Base-by-base conservation (phyloP, 2,888 invertebrate species). In the Rhagium mordax region DNA sequence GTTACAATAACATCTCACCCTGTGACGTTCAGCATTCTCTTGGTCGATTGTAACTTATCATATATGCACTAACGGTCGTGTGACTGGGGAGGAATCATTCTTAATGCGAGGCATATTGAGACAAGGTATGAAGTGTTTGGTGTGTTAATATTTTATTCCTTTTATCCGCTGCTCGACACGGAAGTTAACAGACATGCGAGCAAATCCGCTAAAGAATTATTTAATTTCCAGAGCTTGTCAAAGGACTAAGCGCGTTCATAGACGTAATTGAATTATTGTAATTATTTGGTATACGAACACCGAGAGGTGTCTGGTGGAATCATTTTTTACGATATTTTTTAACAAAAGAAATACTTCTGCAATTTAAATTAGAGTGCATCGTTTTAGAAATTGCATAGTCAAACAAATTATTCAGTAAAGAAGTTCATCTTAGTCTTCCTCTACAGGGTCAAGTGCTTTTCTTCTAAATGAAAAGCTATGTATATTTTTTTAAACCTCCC, bases 71-170 rank as follows among this genome's bases (percentile, higher is more conserved):
- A 78, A 78, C 78, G 65, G 53, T 41, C n/a, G 65, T 70, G 76
- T 79, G 75, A 78, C 79, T 77, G 75, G 79, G 76, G 78, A 78
- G 77, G 77, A 77, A 76, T 81, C 80, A 81, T 79, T 80, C 81
- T 81, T 78, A 78, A 70, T 76, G 75, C 74, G 64, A 64, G 77
- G 74, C 77, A 75, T 77, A 71, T 74, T 71, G 69, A 74, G 71
- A 71, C 74, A 74, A 64, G 74, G 76, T 76, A 79, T 79, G 79
- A 81, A 81, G 82, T 83, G 83, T 83, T 84, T 82, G 81, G 79
- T 70, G 71, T 80, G 81, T 83, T 84, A 84, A 84, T 84, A 84
- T 83, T 84, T 84, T 81, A 84, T 83, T 84, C 82, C 80, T 79
- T 84, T 84, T 83, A 79, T 71, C 48, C 68, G 57, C 29, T 48